Conservation (phyloP, 2,888 invertebrate species). For the Phlogophora meticulosa region DNA sequence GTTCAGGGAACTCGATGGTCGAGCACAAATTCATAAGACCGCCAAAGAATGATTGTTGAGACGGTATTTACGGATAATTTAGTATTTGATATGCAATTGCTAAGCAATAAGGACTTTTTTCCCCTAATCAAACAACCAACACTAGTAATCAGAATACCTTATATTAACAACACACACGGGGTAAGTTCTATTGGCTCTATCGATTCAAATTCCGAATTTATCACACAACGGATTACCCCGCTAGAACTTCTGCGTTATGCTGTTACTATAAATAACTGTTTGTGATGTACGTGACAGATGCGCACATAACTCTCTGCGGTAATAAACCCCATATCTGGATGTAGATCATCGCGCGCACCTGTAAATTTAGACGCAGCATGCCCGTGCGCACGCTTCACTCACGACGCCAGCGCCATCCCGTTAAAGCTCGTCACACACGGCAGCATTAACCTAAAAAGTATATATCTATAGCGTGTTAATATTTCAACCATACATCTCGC, state of each 20-base stretch:
- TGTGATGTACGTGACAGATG: slow-evolving; percentile 75
- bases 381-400: slow-evolving; percentile 75
- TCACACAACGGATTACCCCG: neutral
- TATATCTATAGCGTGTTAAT: too few relatives aligned
- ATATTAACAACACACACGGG: too few relatives aligned
- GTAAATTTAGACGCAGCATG: slow-evolving; percentile 73
- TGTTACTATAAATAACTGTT: slow-evolving; percentile 51
- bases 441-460: neutral
- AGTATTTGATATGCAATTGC: neutral
- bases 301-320: slow-evolving; percentile 69
- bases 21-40: neutral
- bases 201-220: neutral
- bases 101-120: neutral
- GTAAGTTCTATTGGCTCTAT: too few relatives aligned
- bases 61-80: neutral
- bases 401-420: slow-evolving; percentile 69
- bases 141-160: too few relatives aligned
- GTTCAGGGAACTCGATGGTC: neutral
- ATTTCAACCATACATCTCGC: too few relatives aligned
- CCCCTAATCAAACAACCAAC: neutral
- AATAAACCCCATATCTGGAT: slow-evolving; percentile 73
- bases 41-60: neutral
- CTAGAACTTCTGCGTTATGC: slow-evolving; percentile 10
- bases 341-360: slow-evolving; percentile 77
- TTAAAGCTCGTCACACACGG: slow-evolving; percentile 53